Evolutionary conservation across 2,113 vertebrate genomes (phyloP).

Genomic region (Ginglymostoma cirratum): DNA sequence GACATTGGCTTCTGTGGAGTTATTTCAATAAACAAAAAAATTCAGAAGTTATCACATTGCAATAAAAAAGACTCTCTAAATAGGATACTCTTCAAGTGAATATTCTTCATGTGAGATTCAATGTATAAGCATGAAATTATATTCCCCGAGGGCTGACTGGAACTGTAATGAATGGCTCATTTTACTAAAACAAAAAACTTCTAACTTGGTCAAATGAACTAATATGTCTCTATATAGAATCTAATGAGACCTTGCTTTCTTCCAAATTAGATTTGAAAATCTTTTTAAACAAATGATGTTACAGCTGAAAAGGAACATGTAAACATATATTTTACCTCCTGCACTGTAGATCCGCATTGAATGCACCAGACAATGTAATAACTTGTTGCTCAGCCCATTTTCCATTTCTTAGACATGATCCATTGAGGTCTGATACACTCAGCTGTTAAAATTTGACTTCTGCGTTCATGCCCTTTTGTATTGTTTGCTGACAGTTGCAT

Average conservation of each 20-base stretch:
- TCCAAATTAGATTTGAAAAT: neutral
- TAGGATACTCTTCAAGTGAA: neutral
- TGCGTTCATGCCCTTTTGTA: neutral
- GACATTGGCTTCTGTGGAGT: too few species aligned
- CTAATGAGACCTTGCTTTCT: neutral
- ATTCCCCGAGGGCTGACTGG: neutral
- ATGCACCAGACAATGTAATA: neutral
- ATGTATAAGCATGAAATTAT: neutral
- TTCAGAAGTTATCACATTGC: neutral
- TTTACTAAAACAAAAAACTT: neutral
- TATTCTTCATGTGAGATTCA: neutral
- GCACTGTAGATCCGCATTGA: too few species aligned
- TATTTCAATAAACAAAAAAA: neutral
- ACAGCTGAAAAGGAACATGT: neutral
- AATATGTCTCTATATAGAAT: neutral
- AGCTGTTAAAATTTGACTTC: neutral
- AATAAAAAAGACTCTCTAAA: neutral
- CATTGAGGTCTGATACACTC: neutral
- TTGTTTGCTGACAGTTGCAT: constrained; percentile 6
- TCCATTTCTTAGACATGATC: neutral
- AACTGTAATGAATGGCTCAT: neutral
- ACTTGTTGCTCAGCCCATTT: neutral
- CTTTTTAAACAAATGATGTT: neutral
- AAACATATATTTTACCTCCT: neutral
- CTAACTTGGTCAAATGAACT: neutral